Percentiles rank a stretch among this genome's conserved stretches.
These are phyloP conservation scores for Dinomys branickii DNA, from an alignment of 2,113 vertebrate species.

Conservation along the genomic window DNA sequence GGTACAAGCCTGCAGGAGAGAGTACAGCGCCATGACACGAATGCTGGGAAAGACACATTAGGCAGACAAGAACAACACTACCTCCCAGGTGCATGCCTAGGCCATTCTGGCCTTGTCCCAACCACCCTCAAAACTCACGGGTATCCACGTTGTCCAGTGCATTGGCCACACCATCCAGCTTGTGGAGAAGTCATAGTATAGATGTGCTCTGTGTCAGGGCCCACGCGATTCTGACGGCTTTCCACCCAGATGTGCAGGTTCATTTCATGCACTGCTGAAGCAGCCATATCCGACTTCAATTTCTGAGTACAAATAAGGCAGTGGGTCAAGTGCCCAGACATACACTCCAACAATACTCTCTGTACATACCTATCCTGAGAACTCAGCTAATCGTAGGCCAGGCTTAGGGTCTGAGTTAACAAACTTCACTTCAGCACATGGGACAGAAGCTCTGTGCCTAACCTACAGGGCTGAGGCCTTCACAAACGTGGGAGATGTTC, in stretches of 20 bases:
- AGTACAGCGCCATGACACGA: too few species aligned
- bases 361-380: neutral
- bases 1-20: too few species aligned
- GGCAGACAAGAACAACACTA: too few species aligned
- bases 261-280: slow-evolving; percentile 93
- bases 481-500: neutral
- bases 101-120: too few species aligned
- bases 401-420: neutral
- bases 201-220: slow-evolving; percentile 93
- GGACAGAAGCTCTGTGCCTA: neutral
- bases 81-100: too few species aligned
- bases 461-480: too few species aligned
- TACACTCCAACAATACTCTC: neutral
- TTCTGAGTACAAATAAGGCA: too few species aligned
- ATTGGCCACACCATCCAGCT: slow-evolving; percentile 93
- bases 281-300: slow-evolving; percentile 95
- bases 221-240: slow-evolving; percentile 94
- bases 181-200: slow-evolving; percentile 96
- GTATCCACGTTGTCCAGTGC: slow-evolving; percentile 96
- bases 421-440: neutral
- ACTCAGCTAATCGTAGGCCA: neutral
- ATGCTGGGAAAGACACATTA: too few species aligned
- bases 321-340: too few species aligned
- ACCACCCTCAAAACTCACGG: too few species aligned
- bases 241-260: slow-evolving; percentile 92